Base-by-base conservation (phyloP, 1,140 invertebrate species). In the Pseudomyrmex gracilis region DNA sequence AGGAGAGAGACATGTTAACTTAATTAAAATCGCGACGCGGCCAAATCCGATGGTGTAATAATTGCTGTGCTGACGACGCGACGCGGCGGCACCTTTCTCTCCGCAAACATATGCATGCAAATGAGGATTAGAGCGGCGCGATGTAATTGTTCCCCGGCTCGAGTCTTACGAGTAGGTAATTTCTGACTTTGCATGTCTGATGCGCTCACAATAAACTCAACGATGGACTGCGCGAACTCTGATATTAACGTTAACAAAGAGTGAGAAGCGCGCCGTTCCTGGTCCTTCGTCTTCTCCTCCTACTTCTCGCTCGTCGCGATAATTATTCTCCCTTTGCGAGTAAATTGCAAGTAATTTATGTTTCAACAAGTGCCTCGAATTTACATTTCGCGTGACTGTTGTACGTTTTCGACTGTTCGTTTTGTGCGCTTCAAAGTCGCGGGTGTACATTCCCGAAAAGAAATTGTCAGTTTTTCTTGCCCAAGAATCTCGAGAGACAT, bases 101-200 rank as follows among this genome's bases (percentile, higher is more conserved):
- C 82, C 68, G 70, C 82, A 66, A 78, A 85, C 87, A 92, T 90
- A 90, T 90, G 83, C 86, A 92, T 92, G 85, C 87, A 90, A 92
- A 91, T 90, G 85, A 91, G 87, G 83, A 89, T 80, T 80, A 80
- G 66, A 71, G 55, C 53, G 58, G 43, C 67, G 76, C 76, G 45
- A 70, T 80, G 67, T 80, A 80, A 80, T 80, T 71, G 76, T 71
- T 47, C 66, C 66, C 53, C 43, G 53, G 45, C 43, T 70, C 53
- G 34, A 60, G 43, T 45, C 66, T 80, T 70, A 70, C 66, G 53
- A 80, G 68, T 47, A 60, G 53, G 53, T 57, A 80, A 80, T 80
- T 71, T 80, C 76, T 58, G 53, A 80, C 66, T 80, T 78, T 80
- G 76, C 76, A 70, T 80, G 66, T 80, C 76, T 80, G 20, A 80